These are phyloP conservation scores for Bufo gargarizans DNA, from an alignment of 2,113 vertebrate genomes.

Conservation along the genomic window DNA sequence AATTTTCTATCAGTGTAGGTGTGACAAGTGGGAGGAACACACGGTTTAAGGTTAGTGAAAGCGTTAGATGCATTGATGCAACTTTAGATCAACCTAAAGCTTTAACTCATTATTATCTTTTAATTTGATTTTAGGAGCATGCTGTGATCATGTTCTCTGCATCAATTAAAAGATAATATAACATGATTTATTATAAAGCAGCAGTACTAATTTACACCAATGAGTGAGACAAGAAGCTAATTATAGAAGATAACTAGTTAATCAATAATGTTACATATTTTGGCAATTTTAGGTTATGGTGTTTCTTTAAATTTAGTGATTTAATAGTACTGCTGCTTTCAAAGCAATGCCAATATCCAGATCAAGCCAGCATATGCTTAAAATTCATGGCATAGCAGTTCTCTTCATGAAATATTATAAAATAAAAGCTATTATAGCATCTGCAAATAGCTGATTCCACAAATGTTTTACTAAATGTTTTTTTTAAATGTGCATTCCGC, in stretches of 20 bases:
- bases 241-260: background rate
- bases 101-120: conserved; percentile 65
- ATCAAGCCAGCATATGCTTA: background rate
- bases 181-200: conserved; percentile 62
- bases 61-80: conserved; percentile 68
- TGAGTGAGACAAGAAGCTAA: background rate
- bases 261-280: background rate
- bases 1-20: conserved; percentile 79
- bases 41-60: conserved; percentile 85
- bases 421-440: conserved; percentile 46
- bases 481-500: conserved; percentile 1
- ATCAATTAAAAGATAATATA: conserved; percentile 71
- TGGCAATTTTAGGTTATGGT: too few species aligned
- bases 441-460: conserved; percentile 13
- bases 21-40: conserved; percentile 77
- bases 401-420: background rate
- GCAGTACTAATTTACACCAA: conserved; percentile 61
- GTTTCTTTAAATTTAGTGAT: background rate
- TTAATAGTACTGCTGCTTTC: conserved; percentile 47
- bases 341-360: conserved; percentile 13
- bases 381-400: background rate
- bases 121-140: conserved; percentile 67
- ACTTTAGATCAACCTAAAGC: conserved; percentile 63
- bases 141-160: conserved; percentile 61
- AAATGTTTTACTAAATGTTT: conserved; percentile 12